Base-by-base conservation (phyloP, 2,797 vertebrate genomes). In the Amniataba percoides region DNA sequence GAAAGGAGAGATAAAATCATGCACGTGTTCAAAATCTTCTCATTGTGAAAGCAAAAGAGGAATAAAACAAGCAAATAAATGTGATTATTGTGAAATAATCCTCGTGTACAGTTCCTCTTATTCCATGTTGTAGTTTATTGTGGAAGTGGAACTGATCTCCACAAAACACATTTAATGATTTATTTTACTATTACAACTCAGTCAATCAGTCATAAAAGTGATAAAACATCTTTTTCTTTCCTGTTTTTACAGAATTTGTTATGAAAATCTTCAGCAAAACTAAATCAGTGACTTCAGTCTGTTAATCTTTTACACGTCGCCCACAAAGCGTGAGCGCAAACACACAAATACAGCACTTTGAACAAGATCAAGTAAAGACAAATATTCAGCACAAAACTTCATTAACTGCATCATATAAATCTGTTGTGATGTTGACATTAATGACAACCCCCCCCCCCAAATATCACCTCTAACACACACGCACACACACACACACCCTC, bases 71-170 rank as follows among this genome's bases (percentile, higher is more conserved):
- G 27, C 21, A 55, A 16, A 56, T 7, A 3, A 40, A 66, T 46
- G 64, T 19, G 31, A 70, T 10, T 11, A 2, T 60, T 21, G 10
- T 45, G 0, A 53, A 69, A 80, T 61, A 36, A 80, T 51, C 15
- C 19, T 11, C 40, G 27, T 21, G 42, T 18, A 14, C 61, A 46
- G 7, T 8, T 9, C 11, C 16, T 53, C 52, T 61, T 10, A 62
- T 66, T 7, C 7, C 42, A 45, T 56, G 48, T 36, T 31, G 27
- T 40, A 48, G 43, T 88, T 87, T 81, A 82, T 82, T 83, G 72
- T 71, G 43, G 60, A 18, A 23, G 19, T 39, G 12, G 19, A 25
- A 45, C 39, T 18, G 34, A 4, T 7, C 34, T 36, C 34, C 27
- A 31, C 27, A 31, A 31, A 31, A 31, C 27, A 57, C 55, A 42